phyloP scores from a whole-genome alignment of 2,888 invertebrate genomes.

The Galerucella nymphaeae region DNA sequence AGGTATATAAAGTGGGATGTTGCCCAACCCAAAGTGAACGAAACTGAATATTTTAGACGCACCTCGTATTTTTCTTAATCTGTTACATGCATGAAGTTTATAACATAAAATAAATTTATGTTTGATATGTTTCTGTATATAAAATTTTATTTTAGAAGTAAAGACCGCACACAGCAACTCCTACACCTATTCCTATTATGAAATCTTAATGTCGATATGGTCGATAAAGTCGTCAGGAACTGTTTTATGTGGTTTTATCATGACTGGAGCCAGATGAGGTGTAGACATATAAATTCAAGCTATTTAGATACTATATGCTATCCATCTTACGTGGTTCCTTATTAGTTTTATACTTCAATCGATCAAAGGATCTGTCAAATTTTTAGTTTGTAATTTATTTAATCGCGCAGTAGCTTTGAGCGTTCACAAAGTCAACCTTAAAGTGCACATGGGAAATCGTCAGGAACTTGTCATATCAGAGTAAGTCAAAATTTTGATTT shows the following conservation, averaged over 20 bases:
- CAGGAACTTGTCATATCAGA: too few species aligned
- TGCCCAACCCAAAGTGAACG: background rate
- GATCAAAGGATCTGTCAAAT: background rate
- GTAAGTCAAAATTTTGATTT: too few species aligned
- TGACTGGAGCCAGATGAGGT: background rate
- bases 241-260: background rate
- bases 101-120: background rate
- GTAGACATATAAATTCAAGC: background rate
- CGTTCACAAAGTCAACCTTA: too few species aligned
- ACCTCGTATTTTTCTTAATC: too few species aligned
- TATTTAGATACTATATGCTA: background rate
- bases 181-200: background rate
- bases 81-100: too few species aligned
- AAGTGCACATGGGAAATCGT: too few species aligned
- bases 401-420: too few species aligned
- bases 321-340: background rate
- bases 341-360: background rate
- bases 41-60: too few species aligned
- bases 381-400: too few species aligned
- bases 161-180: background rate
- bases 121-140: background rate
- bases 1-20: background rate
- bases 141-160: background rate
- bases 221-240: background rate
- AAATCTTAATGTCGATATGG: background rate